phyloP scores from a whole-genome alignment of 2,797 vertebrate genomes.

The Fringilla coelebs region DNA sequence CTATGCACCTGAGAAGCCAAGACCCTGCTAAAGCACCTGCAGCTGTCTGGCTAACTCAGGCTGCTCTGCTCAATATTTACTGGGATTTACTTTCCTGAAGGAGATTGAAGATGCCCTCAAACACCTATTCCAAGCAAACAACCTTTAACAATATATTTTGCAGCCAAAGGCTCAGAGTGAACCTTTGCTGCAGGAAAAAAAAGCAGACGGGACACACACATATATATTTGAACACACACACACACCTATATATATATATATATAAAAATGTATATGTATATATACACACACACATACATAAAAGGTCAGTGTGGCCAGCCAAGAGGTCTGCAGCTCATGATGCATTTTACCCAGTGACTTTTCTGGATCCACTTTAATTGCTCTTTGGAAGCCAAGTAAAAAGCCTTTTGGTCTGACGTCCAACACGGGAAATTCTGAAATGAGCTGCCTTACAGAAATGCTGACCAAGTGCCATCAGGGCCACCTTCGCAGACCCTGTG shows the following conservation, averaged over 20 bases:
- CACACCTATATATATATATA: accelerated
- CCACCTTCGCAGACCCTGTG: accelerated
- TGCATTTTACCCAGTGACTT: neutral
- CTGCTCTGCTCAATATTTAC: neutral
- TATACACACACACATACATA: accelerated
- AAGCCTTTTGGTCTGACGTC: neutral
- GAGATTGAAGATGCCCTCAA: neutral
- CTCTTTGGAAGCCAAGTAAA: neutral
- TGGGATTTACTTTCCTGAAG: neutral
- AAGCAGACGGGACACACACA: too few relatives aligned
- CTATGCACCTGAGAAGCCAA: neutral
- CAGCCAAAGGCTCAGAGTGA: neutral
- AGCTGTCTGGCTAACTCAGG: neutral
- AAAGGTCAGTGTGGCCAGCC: neutral
- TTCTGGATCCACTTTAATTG: neutral
- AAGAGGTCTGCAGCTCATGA: neutral
- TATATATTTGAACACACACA: neutral
- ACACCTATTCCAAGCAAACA: neutral
- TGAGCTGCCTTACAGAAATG: neutral
- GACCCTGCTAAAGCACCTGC: neutral
- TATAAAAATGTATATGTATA: neutral
- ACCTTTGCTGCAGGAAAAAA: neutral
- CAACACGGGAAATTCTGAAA: neutral
- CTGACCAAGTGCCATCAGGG: neutral
- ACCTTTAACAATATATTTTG: neutral